Percentiles rank a stretch among this genome's conserved stretches.
Evolutionary conservation across 2,888 invertebrate species (phyloP).

Genomic region (Tenthredo mesomela): DNA sequence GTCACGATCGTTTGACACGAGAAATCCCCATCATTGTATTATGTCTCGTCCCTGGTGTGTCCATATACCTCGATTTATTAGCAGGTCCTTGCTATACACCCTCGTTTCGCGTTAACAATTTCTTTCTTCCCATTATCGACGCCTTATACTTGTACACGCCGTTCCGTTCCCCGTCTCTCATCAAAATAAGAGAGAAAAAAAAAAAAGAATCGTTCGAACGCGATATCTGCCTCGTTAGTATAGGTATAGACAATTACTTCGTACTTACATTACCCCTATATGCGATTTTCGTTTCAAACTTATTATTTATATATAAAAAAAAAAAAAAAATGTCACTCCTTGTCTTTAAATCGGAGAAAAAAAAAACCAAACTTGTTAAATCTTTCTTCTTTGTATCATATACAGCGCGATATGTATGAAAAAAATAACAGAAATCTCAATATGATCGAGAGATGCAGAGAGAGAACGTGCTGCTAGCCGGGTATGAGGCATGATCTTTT

Average conservation of each 20-base stretch:
- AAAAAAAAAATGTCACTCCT: neutral
- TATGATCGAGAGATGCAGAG: neutral
- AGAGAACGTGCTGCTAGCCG: neutral
- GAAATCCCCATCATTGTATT: conserved; percentile 64
- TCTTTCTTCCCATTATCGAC: conserved; percentile 50
- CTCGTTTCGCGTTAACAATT: conserved; percentile 49
- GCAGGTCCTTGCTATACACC: conserved; percentile 53
- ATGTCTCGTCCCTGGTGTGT: conserved; percentile 60
- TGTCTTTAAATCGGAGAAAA: neutral
- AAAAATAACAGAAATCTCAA: neutral
- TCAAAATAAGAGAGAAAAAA: neutral
- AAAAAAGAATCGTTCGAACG: conserved; percentile 15
- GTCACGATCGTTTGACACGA: conserved; percentile 67
- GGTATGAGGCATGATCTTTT: neutral
- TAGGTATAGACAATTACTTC: neutral
- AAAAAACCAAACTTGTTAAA: neutral
- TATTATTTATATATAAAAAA: neutral
- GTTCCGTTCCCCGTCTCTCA: conserved; percentile 53
- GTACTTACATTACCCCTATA: neutral
- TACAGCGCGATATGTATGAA: neutral
- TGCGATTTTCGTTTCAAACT: neutral
- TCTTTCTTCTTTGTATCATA: neutral
- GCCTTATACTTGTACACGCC: conserved; percentile 47
- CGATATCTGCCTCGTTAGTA: conserved; percentile 36
- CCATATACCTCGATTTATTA: conserved; percentile 61